Evolutionary conservation across 2,888 invertebrate species (phyloP).

Genomic region (Ectemnius cavifrons): DNA sequence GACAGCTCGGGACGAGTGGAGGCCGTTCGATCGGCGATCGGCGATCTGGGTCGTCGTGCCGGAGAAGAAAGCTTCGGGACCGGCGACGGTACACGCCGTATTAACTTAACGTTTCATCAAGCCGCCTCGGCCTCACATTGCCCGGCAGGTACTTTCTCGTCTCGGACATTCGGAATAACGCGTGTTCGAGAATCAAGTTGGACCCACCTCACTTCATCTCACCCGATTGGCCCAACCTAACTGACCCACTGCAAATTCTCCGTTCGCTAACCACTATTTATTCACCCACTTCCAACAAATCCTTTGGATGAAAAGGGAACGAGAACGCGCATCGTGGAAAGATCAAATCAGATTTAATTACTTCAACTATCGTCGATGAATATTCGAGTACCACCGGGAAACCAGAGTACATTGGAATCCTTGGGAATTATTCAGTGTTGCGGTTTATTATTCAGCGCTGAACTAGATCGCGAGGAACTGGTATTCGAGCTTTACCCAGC

Average conservation of each 20-base stretch:
- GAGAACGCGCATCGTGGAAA: too few species aligned
- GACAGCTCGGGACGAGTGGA: constrained; percentile 16
- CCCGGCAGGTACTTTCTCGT: constrained; percentile 41
- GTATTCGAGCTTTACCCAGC: too few species aligned
- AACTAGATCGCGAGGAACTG: too few species aligned
- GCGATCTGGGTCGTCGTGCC: constrained; percentile 65
- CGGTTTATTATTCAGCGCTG: too few species aligned
- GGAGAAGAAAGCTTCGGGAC: constrained; percentile 60
- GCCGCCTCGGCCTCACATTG: neutral
- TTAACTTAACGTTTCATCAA: constrained; percentile 59
- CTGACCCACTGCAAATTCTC: neutral
- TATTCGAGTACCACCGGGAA: neutral
- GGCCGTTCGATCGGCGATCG: constrained; percentile 28
- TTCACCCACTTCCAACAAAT: neutral
- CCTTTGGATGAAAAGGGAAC: too few species aligned
- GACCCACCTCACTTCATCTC: neutral
- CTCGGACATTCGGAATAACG: neutral
- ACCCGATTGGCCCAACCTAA: neutral
- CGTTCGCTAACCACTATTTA: neutral
- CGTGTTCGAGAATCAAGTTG: neutral
- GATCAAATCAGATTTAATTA: neutral
- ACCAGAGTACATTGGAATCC: too few species aligned
- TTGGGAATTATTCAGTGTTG: too few species aligned
- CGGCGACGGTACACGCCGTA: constrained; percentile 33
- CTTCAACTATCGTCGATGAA: neutral